Percentiles rank a stretch among this genome's conserved stretches.
These are phyloP conservation scores for Diaphora mendica DNA, from an alignment of 2,888 invertebrate species.

Conservation along the genomic window DNA sequence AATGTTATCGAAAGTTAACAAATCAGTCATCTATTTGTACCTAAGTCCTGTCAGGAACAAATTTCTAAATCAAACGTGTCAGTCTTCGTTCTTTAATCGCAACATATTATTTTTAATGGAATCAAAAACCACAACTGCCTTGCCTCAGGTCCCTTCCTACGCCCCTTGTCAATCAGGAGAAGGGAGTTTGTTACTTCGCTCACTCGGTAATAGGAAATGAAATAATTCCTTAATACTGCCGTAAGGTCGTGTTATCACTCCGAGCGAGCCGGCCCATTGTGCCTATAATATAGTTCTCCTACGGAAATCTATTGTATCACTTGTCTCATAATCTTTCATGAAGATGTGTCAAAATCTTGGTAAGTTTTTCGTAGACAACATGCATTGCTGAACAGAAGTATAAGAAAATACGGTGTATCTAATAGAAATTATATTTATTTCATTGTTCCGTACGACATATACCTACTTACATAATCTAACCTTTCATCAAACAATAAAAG, in stretches of 20 bases:
- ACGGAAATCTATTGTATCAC: too few species aligned
- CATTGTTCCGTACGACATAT: neutral
- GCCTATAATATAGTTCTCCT: too few species aligned
- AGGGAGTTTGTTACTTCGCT: neutral
- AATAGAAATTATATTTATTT: neutral
- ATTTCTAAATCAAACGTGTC: neutral
- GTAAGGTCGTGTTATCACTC: too few species aligned
- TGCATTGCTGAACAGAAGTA: neutral
- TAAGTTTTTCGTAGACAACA: neutral
- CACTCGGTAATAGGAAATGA: too few species aligned
- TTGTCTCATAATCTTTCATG: neutral
- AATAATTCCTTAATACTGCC: too few species aligned
- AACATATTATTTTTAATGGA: neutral
- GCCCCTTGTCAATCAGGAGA: neutral
- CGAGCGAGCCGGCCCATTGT: too few species aligned
- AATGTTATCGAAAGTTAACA: neutral
- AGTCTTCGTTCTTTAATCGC: neutral
- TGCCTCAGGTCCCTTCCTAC: too few species aligned
- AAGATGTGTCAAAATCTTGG: neutral
- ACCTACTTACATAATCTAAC: neutral
- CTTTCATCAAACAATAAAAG: constrained; percentile 1
- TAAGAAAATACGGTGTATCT: too few species aligned
- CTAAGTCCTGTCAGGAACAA: neutral
- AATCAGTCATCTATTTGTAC: neutral
- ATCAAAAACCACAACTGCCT: too few species aligned